Evolutionary conservation across 2,113 vertebrate genomes (phyloP).

Genomic region (Cyprinodon brontotheroides): DNA sequence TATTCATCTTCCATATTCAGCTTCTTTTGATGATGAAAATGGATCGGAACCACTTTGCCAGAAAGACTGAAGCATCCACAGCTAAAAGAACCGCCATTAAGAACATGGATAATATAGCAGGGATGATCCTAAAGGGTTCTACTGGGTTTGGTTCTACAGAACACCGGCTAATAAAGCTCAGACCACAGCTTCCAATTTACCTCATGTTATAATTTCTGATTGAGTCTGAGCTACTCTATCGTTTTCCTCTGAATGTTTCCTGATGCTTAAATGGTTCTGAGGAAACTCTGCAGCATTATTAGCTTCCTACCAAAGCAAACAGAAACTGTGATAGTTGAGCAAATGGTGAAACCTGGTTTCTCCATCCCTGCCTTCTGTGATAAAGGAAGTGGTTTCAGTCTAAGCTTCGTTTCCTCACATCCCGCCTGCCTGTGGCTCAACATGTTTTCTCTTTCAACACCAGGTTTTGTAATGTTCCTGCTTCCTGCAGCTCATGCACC

Average conservation of each 20-base stretch:
- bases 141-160: too few species aligned
- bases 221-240: background rate
- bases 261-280: background rate
- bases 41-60: too few species aligned
- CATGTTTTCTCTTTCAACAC: slow-evolving; percentile 32
- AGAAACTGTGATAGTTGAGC: background rate
- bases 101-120: too few species aligned
- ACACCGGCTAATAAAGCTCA: too few species aligned
- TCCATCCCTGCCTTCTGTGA: background rate
- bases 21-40: too few species aligned
- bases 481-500: slow-evolving; percentile 1
- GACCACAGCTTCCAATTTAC: too few species aligned
- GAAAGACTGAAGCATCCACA: too few species aligned
- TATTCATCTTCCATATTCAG: background rate
- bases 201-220: too few species aligned
- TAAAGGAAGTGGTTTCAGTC: background rate
- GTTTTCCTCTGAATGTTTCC: background rate
- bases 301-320: background rate
- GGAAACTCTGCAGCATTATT: background rate
- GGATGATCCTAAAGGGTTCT: too few species aligned
- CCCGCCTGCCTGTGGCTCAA: slow-evolving; percentile 3
- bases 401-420: background rate
- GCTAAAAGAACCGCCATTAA: too few species aligned
- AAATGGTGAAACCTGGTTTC: slow-evolving; percentile 1
- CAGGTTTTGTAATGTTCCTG: slow-evolving; percentile 28